Conservation (phyloP, 2,888 invertebrate genomes). For the Synergus umbraculus region DNA sequence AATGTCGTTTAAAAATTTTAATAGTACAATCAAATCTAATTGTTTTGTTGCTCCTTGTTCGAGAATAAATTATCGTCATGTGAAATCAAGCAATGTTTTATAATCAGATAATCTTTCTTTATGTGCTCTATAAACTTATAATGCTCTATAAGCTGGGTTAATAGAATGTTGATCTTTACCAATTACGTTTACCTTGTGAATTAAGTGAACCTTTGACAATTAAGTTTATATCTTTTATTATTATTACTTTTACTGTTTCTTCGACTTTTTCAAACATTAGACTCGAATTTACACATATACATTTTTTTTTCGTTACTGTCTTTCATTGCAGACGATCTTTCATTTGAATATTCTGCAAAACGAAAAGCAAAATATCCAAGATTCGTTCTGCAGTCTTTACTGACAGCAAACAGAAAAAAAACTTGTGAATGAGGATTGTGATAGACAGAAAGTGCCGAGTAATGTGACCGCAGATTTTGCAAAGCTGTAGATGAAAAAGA, state of each 20-base stretch:
- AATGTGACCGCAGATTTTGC: neutral
- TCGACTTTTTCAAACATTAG: neutral
- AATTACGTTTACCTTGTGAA: neutral
- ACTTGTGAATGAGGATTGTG: constrained; percentile 1
- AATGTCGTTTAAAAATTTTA: neutral
- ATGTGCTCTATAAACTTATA: neutral
- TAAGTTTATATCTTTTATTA: constrained; percentile 10
- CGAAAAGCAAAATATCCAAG: neutral
- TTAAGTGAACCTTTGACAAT: neutral
- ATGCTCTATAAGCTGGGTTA: neutral
- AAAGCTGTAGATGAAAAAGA: neutral
- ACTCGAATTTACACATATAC: neutral
- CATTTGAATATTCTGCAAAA: constrained; percentile 12
- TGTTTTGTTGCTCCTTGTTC: constrained; percentile 10
- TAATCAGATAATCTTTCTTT: constrained; percentile 20
- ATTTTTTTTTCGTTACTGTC: neutral
- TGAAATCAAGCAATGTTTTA: constrained; percentile 18
- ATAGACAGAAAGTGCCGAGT: constrained; percentile 2
- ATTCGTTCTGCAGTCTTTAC: neutral
- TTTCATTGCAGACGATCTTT: neutral
- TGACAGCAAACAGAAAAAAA: neutral
- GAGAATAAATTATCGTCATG: constrained; percentile 25
- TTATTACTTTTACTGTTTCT: neutral
- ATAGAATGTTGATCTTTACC: constrained; percentile 19
- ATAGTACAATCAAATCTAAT: constrained; percentile 17